Evolutionary conservation across 2,113 vertebrate species (phyloP), one percentile per base, ranked within the genome.

Genomic region (Laticauda laticaudata): DNA sequence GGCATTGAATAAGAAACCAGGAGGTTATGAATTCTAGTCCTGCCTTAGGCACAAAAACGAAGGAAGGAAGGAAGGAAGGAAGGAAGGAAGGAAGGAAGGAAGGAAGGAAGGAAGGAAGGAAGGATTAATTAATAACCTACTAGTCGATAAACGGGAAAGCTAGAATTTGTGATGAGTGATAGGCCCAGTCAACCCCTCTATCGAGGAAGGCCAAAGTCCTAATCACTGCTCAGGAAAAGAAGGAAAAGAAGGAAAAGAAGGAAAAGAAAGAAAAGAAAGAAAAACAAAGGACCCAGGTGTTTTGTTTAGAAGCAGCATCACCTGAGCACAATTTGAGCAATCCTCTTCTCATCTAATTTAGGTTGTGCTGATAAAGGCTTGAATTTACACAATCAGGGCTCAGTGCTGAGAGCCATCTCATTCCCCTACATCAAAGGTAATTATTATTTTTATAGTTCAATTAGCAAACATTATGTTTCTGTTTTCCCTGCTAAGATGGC

Each of bases 371-470:
- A 95, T 97, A 97, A 97, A 94, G 94, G 95, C 92, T 97, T 97
- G 94, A 96, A 95, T 96, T 97, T 96, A 94, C 93, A 96, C 92
- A 97, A 96, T 95, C 96, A 96, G 95, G 97, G 92, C 92, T 95
- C 93, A 94, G 92, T 97, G 94, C 94, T 94, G 94, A 97, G 95
- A 96, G 97, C 96, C 96, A 95, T 94, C 95, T 45, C 89, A n/a
- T 96, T 97, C 92, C 87, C 94, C 90, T 96, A 96, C 94, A 97
- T 96, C 96, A 97, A 97, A 98, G 91, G 94, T 97, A 97, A 98
- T 97, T 98, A 97, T 97, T 98, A 96, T 96, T 97, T 97, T 98
- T 97, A 97, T 96, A 96, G 96, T 97, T 97, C 96, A 97, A 97
- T 97, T 98, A 97, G 92, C 94, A 97, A 97, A 97, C 91, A 96